These are phyloP conservation scores for Tipula helvola DNA, from an alignment of 2,888 invertebrate species.

Conservation along the genomic window DNA sequence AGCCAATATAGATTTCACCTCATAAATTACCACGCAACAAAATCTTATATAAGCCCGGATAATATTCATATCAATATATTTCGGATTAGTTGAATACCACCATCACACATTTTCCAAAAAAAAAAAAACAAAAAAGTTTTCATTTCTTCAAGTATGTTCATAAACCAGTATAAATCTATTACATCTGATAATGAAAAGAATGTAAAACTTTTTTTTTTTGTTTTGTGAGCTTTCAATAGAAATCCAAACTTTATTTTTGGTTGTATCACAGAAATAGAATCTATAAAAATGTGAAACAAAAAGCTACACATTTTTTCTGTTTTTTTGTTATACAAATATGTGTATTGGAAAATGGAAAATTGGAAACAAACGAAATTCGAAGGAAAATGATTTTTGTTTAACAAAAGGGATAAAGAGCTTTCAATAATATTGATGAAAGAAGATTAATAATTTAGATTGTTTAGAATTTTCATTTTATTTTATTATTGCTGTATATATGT, in stretches of 20 bases:
- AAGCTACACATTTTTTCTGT: background rate
- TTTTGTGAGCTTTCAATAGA: background rate
- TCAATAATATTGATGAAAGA: background rate
- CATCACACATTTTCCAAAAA: background rate
- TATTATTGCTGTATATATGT: background rate
- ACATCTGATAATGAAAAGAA: background rate
- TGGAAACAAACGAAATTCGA: background rate
- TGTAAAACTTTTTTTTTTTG: background rate
- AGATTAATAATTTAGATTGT: slow-evolving; percentile 4
- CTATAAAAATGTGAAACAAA: background rate
- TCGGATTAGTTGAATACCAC: background rate
- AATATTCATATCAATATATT: background rate
- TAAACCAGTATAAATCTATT: slow-evolving; percentile 4
- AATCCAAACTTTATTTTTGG: background rate
- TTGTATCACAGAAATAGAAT: background rate
- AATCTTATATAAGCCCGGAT: background rate
- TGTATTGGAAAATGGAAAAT: background rate
- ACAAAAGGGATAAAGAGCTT: background rate
- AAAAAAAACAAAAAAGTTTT: background rate
- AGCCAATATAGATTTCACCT: background rate
- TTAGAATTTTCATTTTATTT: background rate
- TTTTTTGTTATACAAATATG: background rate
- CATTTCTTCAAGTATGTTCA: background rate
- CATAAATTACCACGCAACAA: background rate
- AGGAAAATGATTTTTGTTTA: background rate